Conservation (phyloP, 2,888 invertebrate species). For the Ormyrus pomaceus region DNA sequence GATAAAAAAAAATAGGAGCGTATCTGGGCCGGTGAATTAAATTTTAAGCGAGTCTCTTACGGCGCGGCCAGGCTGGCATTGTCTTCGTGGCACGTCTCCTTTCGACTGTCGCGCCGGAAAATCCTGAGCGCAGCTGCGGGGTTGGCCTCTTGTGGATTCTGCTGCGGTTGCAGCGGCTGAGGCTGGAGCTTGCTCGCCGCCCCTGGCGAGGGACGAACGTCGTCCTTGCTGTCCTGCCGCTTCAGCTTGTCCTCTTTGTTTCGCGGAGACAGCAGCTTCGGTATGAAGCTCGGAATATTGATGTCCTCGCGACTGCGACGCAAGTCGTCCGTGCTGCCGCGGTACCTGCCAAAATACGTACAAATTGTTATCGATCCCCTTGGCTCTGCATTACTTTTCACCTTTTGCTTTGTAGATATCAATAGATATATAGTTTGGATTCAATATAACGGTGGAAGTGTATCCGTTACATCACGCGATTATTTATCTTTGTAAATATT, state of each 20-base stretch:
- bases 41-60: not conserved
- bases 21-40: no score
- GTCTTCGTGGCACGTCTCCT: slow-evolving; percentile 34
- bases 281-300: slow-evolving; percentile 72
- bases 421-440: no score
- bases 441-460: no score
- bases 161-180: slow-evolving; percentile 19
- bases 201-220: slow-evolving; percentile 61
- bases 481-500: no score
- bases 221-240: slow-evolving; percentile 72
- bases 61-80: not conserved
- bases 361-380: slow-evolving; percentile 6
- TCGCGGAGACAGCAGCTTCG: slow-evolving; percentile 70
- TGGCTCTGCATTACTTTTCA: not conserved
- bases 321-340: slow-evolving; percentile 73
- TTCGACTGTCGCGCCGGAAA: slow-evolving; percentile 65
- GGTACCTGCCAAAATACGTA: slow-evolving; percentile 62
- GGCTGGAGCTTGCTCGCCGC: slow-evolving; percentile 6
- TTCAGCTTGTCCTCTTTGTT: slow-evolving; percentile 70
- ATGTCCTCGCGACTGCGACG: slow-evolving; percentile 72
- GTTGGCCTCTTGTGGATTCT: slow-evolving; percentile 59
- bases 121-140: slow-evolving; percentile 60
- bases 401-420: no score
- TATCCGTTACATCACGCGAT: no score
- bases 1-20: not conserved